These are phyloP conservation scores for Hydropsyche tenuis DNA, from an alignment of 1,140 invertebrate genomes.

Conservation along the genomic window DNA sequence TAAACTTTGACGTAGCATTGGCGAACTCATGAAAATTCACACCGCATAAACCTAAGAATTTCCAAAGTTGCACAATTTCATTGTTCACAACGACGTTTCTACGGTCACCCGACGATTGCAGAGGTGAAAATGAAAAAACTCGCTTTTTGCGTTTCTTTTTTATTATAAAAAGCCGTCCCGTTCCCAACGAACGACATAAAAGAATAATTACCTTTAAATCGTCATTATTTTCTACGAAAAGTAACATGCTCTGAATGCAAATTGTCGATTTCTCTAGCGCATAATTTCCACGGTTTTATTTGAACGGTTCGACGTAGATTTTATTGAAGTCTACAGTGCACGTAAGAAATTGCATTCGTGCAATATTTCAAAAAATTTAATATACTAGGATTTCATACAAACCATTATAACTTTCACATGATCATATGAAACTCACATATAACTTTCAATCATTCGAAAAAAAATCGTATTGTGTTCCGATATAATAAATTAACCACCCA, in stretches of 20 bases:
- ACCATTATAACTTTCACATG: no score
- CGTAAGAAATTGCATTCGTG: no score
- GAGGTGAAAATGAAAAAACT: not conserved
- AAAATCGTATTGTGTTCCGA: no score
- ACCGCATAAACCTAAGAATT: slow-evolving; percentile 10
- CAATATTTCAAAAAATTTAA: no score
- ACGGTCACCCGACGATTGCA: not conserved
- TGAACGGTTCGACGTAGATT: not conserved
- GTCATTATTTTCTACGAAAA: not conserved
- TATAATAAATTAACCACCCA: no score
- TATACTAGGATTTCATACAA: no score
- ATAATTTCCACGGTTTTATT: not conserved
- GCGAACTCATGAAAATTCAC: not conserved
- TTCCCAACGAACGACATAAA: no score
- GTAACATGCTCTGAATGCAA: not conserved
- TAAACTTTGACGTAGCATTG: no score
- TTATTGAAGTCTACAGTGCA: not conserved
- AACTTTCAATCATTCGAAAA: no score
- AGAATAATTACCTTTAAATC: not conserved
- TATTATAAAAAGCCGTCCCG: no score
- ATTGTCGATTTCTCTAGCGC: slow-evolving; percentile 3
- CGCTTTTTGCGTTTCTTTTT: not conserved
- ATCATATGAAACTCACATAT: no score
- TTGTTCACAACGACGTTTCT: not conserved
- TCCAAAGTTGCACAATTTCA: slow-evolving; percentile 10